phyloP scores from a whole-genome alignment of 2,888 invertebrate species.

The Phrixothrix hirtus region DNA sequence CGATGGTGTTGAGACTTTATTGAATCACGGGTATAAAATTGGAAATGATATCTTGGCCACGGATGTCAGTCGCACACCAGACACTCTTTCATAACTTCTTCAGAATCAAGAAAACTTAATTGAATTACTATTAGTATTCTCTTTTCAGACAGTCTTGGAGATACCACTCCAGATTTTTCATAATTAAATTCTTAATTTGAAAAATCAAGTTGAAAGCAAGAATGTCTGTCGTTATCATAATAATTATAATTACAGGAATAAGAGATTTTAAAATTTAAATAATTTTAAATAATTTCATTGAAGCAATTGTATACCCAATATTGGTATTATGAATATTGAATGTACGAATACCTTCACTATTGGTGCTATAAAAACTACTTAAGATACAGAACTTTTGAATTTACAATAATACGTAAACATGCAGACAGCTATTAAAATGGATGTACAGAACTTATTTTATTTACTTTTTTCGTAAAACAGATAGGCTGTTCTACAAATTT shows the following conservation, averaged over 20 bases:
- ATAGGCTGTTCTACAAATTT: no score
- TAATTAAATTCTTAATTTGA: slow-evolving; percentile 51
- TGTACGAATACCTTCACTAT: no score
- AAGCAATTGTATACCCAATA: no score
- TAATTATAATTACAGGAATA: slow-evolving; percentile 7
- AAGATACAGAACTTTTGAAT: no score
- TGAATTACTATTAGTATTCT: slow-evolving; percentile 53
- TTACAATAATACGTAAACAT: no score
- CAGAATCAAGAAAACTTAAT: slow-evolving; percentile 49
- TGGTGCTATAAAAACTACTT: no score
- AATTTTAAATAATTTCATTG: no score
- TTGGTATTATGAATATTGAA: no score
- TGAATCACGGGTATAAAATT: slow-evolving; percentile 54
- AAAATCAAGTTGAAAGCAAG: slow-evolving; percentile 35
- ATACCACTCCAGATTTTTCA: slow-evolving; percentile 46
- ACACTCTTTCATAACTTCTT: slow-evolving; percentile 52
- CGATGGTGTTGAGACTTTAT: slow-evolving; percentile 55
- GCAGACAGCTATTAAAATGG: no score
- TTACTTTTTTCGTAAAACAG: no score
- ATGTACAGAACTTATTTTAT: no score
- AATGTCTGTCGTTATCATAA: slow-evolving; percentile 18
- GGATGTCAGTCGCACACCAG: slow-evolving; percentile 50
- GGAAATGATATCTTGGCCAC: slow-evolving; percentile 54
- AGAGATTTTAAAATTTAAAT: no score
- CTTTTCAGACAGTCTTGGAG: slow-evolving; percentile 47